phyloP scores from a whole-genome alignment of 2,888 invertebrate genomes.

The Protophormia terraenovae region DNA sequence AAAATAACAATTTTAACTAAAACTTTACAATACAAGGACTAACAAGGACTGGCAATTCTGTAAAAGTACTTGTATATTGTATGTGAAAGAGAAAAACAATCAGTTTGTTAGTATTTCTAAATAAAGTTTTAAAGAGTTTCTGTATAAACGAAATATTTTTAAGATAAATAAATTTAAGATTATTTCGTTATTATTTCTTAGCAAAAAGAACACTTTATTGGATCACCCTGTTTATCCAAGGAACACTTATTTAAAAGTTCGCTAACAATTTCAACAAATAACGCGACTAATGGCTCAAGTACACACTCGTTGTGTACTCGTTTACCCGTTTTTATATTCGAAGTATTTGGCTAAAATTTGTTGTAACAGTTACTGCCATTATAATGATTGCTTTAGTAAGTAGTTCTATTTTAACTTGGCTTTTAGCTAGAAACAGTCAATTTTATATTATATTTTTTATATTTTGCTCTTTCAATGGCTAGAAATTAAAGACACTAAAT shows the following conservation, averaged over 20 bases:
- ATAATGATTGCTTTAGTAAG: constrained; percentile 23
- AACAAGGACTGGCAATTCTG: not conserved
- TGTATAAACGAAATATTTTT: too few species aligned
- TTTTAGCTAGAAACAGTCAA: not conserved
- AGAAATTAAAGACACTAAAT: constrained; percentile 14
- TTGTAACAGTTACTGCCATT: constrained; percentile 40
- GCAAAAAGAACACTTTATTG: not conserved
- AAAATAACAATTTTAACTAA: not conserved
- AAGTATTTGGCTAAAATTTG: constrained; percentile 28
- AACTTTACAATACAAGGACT: constrained; percentile 15
- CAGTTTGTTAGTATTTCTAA: constrained; percentile 10
- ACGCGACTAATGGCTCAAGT: constrained; percentile 19
- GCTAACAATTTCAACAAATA: not conserved
- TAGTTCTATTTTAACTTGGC: constrained; percentile 4
- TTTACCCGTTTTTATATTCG: not conserved
- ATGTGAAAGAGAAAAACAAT: constrained; percentile 8
- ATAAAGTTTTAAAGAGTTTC: not conserved
- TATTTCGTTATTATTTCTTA: too few species aligned
- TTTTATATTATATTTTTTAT: not conserved
- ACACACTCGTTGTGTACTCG: not conserved
- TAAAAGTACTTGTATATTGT: not conserved
- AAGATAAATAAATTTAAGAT: too few species aligned
- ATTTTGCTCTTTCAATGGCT: not conserved
- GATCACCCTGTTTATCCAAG: not conserved
- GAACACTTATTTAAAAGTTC: not conserved